These are phyloP conservation scores for Xanthorhoe designata DNA, from an alignment of 2,888 invertebrate genomes.

Conservation along the genomic window DNA sequence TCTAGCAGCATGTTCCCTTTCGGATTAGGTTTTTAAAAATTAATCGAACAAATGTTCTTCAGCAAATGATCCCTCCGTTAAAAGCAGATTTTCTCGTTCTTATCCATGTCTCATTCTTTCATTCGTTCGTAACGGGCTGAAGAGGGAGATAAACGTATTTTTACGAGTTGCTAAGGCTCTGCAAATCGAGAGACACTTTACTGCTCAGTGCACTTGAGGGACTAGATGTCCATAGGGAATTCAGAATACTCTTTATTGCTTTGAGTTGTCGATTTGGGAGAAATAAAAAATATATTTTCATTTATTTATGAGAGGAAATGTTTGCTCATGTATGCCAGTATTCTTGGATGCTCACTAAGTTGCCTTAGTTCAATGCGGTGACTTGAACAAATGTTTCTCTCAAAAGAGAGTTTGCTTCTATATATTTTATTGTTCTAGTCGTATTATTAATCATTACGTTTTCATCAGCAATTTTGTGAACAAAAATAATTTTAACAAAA, in stretches of 20 bases:
- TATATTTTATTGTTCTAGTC: no score
- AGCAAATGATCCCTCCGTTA: constrained; percentile 34
- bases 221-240: constrained; percentile 52
- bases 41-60: constrained; percentile 37
- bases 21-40: constrained; percentile 42
- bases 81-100: constrained; percentile 43
- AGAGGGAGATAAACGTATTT: constrained; percentile 56
- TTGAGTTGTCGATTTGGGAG: constrained; percentile 45
- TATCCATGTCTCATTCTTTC: constrained; percentile 47
- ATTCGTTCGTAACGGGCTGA: constrained; percentile 46
- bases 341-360: constrained; percentile 4
- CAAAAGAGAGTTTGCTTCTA: no score
- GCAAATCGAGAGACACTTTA: constrained; percentile 66
- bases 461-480: no score
- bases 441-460: no score
- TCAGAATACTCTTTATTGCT: constrained; percentile 48
- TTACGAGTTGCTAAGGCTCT: constrained; percentile 58
- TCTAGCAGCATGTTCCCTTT: constrained; percentile 17
- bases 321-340: constrained; percentile 22
- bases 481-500: no score
- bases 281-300: constrained; percentile 40
- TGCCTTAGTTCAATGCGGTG: no score
- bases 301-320: constrained; percentile 28
- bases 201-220: constrained; percentile 65
- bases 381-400: neutral